Percentiles rank a stretch among this genome's conserved stretches.
Conservation (phyloP, 1,140 invertebrate genomes). For the Heliconius congener region DNA sequence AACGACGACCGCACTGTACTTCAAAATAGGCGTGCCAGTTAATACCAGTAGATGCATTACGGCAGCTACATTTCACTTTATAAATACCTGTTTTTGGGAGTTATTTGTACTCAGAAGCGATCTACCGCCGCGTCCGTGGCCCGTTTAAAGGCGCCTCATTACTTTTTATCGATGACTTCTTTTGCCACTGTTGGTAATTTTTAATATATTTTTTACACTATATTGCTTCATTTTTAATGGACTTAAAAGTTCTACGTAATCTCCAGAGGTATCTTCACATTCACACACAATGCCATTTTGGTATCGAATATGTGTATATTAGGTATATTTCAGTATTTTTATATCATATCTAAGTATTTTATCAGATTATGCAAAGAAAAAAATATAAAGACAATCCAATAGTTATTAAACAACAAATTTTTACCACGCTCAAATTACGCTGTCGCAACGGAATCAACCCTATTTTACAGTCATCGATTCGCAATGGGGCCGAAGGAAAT, state of each 20-base stretch:
- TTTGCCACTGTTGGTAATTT: conserved; percentile 37
- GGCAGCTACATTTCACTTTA: conserved; percentile 23
- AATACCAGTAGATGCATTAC: conserved; percentile 17
- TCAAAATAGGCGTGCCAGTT: conserved; percentile 15
- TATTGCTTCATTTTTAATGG: conserved; percentile 44
- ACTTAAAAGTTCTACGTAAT: background rate
- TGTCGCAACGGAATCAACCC: conserved; percentile 21
- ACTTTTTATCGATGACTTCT: conserved; percentile 45
- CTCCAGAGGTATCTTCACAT: background rate
- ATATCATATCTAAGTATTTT: no score
- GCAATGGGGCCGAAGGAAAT: conserved; percentile 57
- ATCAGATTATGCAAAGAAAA: no score
- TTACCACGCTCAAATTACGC: background rate
- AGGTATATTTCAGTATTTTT: no score
- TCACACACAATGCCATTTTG: background rate
- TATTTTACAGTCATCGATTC: conserved; percentile 43
- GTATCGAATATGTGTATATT: background rate
- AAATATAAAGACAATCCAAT: background rate
- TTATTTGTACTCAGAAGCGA: conserved; percentile 38
- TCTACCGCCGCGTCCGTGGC: conserved; percentile 33
- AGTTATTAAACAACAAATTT: background rate
- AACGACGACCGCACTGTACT: background rate
- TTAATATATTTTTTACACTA: conserved; percentile 38
- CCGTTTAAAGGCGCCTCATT: conserved; percentile 49
- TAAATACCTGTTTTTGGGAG: conserved; percentile 30